phyloP scores from a whole-genome alignment of 2,888 invertebrate genomes.

The Automeris io region DNA sequence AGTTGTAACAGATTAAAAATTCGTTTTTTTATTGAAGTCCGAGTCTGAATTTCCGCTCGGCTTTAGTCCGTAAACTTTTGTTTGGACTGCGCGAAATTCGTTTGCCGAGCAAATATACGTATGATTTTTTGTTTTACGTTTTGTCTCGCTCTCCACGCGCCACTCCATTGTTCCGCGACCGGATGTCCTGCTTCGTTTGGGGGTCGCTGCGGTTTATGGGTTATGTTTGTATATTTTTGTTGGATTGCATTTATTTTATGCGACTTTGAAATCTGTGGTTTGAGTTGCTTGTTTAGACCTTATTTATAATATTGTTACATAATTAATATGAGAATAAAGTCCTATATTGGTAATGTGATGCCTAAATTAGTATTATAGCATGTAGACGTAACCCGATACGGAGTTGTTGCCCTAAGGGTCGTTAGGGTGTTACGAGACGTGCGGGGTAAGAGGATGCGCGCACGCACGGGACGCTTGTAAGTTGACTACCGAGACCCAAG shows the following conservation, averaged over 20 bases:
- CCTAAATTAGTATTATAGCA: neutral
- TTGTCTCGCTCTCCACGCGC: constrained; percentile 27
- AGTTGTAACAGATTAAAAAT: no score
- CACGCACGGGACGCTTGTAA: no score
- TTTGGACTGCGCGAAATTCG: constrained; percentile 3
- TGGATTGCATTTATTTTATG: constrained; percentile 31
- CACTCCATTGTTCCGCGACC: constrained; percentile 53
- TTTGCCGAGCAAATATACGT: constrained; percentile 1
- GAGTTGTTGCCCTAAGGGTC: neutral
- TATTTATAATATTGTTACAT: constrained; percentile 5
- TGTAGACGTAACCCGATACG: neutral
- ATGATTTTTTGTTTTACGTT: constrained; percentile 28
- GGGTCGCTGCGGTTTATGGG: constrained; percentile 31
- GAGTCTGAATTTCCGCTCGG: no score
- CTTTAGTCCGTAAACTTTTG: constrained; percentile 2
- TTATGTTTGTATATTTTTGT: constrained; percentile 36
- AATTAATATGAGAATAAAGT: neutral
- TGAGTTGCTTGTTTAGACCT: no score
- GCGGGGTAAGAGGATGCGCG: no score
- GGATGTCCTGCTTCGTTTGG: constrained; percentile 53
- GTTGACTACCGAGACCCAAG: no score
- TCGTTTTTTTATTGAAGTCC: no score
- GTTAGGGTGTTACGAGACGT: no score
- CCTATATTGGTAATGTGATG: constrained; percentile 12
- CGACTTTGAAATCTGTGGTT: constrained; percentile 20